Conservation (phyloP, 2,888 invertebrate genomes). For the Mythimna vitellina region DNA sequence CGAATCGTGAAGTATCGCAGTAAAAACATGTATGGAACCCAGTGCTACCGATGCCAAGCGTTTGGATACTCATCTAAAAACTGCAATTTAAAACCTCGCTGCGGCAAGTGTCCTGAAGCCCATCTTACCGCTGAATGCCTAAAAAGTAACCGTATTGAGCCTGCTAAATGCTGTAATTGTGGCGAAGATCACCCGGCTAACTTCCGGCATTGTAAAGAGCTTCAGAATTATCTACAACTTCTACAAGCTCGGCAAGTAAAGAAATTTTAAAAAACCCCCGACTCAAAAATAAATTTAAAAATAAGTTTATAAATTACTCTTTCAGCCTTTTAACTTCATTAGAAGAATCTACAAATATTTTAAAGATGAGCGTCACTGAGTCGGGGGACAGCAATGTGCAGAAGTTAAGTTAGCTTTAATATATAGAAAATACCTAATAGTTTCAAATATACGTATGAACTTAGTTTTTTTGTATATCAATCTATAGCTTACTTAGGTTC, state of each 20-base stretch:
- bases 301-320: too few species aligned
- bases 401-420: too few species aligned
- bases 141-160: neutral
- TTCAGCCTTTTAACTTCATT: too few species aligned
- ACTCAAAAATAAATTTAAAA: too few species aligned
- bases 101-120: neutral
- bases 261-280: too few species aligned
- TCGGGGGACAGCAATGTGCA: too few species aligned
- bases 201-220: neutral
- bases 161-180: conserved; percentile 4
- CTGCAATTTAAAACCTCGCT: neutral
- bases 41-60: conserved; percentile 5
- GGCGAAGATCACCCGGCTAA: neutral
- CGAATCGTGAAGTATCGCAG: neutral
- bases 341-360: too few species aligned
- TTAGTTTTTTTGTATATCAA: too few species aligned
- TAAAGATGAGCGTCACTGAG: too few species aligned
- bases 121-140: neutral
- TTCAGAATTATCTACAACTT: neutral
- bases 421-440: too few species aligned
- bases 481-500: too few species aligned
- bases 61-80: neutral
- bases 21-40: neutral
- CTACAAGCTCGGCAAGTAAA: neutral
- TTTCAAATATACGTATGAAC: too few species aligned